Percentiles rank a stretch among this genome's conserved stretches.
Evolutionary conservation across 2,113 vertebrate genomes (phyloP).

Genomic region (Candoia aspera): DNA sequence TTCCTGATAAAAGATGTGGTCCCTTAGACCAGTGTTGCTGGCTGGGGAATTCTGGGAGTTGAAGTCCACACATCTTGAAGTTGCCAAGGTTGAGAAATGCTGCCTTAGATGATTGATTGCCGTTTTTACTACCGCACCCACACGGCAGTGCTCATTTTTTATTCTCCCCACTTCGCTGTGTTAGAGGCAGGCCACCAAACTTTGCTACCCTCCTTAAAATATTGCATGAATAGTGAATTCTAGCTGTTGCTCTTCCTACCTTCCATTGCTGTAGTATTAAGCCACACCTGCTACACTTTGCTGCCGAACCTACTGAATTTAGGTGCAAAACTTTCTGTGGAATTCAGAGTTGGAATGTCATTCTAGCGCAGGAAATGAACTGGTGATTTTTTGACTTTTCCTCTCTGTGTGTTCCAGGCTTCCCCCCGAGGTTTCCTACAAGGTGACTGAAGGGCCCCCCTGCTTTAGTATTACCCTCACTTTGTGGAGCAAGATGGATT

Average conservation of each 20-base stretch:
- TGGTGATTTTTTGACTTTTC: not conserved
- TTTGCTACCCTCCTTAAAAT: not conserved
- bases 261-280: not conserved
- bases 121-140: not conserved
- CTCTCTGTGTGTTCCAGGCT: not conserved
- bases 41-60: not conserved
- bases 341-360: not conserved
- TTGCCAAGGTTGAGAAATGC: not conserved
- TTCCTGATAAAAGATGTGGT: not conserved
- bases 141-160: too few relatives aligned
- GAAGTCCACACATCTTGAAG: not conserved
- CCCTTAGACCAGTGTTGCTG: not conserved
- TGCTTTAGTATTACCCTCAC: not conserved
- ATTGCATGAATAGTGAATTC: not conserved
- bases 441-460: not conserved
- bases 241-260: not conserved
- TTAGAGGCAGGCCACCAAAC: not conserved
- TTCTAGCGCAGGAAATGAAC: not conserved
- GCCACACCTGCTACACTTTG: not conserved
- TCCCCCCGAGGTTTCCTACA: not conserved
- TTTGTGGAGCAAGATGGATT: not conserved
- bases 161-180: not conserved
- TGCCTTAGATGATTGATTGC: not conserved
- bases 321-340: not conserved
- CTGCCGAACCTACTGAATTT: not conserved